A percentile compares a stretch with the other conserved stretches of the same genome.
These are phyloP conservation scores for Xenopus laevis DNA, from an alignment of 2,113 vertebrate genomes.

Conservation along the genomic window DNA sequence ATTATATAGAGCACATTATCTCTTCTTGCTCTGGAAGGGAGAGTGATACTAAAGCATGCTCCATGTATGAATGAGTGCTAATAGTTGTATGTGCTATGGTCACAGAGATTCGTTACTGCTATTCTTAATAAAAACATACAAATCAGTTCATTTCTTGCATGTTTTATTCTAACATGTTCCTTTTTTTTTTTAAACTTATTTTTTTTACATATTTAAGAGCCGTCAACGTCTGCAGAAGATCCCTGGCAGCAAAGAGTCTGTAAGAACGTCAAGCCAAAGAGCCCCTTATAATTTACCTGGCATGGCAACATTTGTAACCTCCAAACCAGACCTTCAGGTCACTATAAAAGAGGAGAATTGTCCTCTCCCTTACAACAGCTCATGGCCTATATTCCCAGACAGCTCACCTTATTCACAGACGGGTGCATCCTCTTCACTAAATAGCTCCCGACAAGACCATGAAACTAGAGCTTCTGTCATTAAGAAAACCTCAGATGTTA, in stretches of 20 bases:
- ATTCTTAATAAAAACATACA: too few relatives aligned
- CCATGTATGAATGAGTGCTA: too few relatives aligned
- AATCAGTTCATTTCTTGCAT: too few relatives aligned
- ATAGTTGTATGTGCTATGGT: too few relatives aligned
- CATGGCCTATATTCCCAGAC: constrained; percentile 73
- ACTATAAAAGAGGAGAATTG: constrained; percentile 78
- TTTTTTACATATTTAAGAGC: constrained; percentile 56
- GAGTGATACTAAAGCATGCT: too few relatives aligned
- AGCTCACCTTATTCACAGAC: constrained; percentile 58
- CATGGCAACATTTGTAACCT: constrained; percentile 85
- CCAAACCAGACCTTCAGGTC: constrained; percentile 82
- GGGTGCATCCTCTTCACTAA: constrained; percentile 55
- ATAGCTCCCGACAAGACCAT: constrained; percentile 65
- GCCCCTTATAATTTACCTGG: constrained; percentile 78
- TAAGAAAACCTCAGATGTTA: constrained; percentile 93
- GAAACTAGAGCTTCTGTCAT: constrained; percentile 93
- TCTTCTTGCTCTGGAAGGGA: too few relatives aligned
- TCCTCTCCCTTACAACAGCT: constrained; percentile 75
- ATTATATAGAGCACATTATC: too few relatives aligned
- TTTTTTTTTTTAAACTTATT: too few relatives aligned
- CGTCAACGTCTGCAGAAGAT: constrained; percentile 65
- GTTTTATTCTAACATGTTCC: too few relatives aligned
- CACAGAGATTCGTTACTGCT: too few relatives aligned
- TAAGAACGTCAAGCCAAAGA: constrained; percentile 70
- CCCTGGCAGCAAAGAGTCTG: constrained; percentile 71